Percentiles rank a stretch among this genome's conserved stretches.
Evolutionary conservation across 2,888 invertebrate species (phyloP).

Genomic region (Chirona hameri): DNA sequence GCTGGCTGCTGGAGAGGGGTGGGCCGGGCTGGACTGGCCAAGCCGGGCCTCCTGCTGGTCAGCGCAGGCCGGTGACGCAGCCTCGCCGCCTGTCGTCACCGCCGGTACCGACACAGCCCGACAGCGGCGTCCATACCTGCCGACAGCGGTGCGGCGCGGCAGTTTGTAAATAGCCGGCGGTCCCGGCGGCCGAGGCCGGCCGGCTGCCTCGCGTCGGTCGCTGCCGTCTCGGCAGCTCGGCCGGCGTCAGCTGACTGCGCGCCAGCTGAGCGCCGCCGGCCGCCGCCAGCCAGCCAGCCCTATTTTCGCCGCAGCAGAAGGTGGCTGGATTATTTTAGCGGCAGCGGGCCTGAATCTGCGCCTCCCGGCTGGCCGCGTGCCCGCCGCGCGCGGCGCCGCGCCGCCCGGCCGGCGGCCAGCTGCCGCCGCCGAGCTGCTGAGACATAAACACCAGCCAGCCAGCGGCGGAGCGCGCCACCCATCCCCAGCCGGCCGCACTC

Average conservation of each 20-base stretch:
- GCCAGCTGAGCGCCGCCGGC: neutral
- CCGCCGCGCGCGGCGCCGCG: neutral
- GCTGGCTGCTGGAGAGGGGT: no score
- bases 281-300: neutral
- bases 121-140: neutral
- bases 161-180: neutral
- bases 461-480: neutral
- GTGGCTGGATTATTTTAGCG: conserved; percentile 27
- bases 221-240: neutral
- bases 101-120: no score
- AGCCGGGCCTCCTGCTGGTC: no score
- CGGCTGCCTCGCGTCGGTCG: neutral
- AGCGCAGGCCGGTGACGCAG: no score
- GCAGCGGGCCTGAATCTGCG: neutral
- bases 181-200: neutral
- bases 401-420: neutral
- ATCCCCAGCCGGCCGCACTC: neutral
- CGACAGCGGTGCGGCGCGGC: neutral
- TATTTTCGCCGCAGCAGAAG: conserved; percentile 6
- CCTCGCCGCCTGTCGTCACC: no score
- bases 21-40: no score
- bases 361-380: neutral
- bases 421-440: neutral
- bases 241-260: conserved; percentile 1
- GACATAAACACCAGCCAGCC: conserved; percentile 3